phyloP scores from a whole-genome alignment of 2,113 vertebrate genomes.

The Spizaetus ornatus region DNA sequence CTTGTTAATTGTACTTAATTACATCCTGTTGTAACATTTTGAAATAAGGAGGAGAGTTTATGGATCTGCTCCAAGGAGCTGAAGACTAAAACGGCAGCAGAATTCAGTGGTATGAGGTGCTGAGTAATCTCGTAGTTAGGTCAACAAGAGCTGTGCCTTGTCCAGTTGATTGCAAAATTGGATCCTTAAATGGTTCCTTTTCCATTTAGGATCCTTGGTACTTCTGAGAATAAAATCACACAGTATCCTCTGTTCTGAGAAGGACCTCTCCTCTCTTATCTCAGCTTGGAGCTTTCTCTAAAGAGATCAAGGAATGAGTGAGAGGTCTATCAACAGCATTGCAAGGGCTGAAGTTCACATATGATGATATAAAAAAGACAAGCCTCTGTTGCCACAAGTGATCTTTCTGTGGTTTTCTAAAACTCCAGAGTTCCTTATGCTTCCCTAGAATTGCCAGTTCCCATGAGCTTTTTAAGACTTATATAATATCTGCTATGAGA shows the following conservation, averaged over 20 bases:
- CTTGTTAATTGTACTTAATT: conserved; percentile 86
- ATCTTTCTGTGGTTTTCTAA: neutral
- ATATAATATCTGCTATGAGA: neutral
- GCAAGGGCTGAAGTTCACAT: neutral
- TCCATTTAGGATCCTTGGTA: neutral
- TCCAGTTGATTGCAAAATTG: neutral
- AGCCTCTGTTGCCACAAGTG: neutral
- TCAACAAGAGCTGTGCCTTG: neutral
- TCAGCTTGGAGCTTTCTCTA: neutral
- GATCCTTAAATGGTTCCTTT: neutral
- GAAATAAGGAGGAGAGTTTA: conserved; percentile 67
- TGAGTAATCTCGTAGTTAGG: neutral
- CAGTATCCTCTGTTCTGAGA: neutral
- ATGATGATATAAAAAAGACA: neutral
- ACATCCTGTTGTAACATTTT: conserved; percentile 83
- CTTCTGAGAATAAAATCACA: neutral
- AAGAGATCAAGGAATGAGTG: neutral
- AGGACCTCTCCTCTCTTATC: neutral
- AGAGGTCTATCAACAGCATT: neutral
- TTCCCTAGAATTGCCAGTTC: neutral
- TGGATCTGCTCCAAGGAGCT: conserved; percentile 22
- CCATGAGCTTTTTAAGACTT: neutral
- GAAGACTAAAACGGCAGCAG: neutral
- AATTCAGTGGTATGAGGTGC: neutral
- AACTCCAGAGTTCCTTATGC: neutral